These are phyloP conservation scores for Spinus pinus DNA, from an alignment of 2,797 vertebrate species.

Conservation along the genomic window DNA sequence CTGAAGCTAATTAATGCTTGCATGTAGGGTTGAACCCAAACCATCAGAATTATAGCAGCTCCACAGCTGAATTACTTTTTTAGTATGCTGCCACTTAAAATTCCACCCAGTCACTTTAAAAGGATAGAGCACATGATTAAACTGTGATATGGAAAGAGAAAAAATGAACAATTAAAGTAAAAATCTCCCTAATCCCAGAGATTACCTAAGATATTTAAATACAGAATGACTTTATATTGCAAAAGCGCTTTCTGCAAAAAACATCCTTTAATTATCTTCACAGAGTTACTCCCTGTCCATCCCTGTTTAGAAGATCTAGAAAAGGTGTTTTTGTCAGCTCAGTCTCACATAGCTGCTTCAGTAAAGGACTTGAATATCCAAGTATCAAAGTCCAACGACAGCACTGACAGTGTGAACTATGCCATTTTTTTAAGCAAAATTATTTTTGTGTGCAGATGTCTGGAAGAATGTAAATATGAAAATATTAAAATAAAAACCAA, in stretches of 20 bases:
- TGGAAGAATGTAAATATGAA: background rate
- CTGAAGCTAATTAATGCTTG: constrained; percentile 57
- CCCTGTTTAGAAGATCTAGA: background rate
- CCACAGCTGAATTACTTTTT: constrained; percentile 44
- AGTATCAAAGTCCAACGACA: background rate
- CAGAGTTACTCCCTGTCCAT: background rate
- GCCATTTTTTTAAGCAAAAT: background rate
- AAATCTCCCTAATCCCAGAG: background rate
- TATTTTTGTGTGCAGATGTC: background rate
- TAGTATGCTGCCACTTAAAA: constrained; percentile 36
- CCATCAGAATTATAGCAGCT: constrained; percentile 33
- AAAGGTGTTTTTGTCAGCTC: background rate
- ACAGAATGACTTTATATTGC: background rate
- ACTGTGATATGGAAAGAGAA: background rate
- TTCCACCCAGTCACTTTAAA: constrained; percentile 46
- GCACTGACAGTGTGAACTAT: fast-evolving
- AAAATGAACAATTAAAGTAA: constrained; percentile 21
- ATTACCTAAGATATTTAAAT: constrained; percentile 7
- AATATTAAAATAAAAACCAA: background rate
- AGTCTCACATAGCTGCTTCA: background rate
- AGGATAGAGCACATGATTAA: background rate
- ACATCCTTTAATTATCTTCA: background rate
- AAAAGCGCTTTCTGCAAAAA: background rate
- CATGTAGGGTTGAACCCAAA: constrained; percentile 41
- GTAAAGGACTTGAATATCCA: background rate